Evolutionary conservation across 2,113 vertebrate species (phyloP).

Genomic region (Morone chrysops): DNA sequence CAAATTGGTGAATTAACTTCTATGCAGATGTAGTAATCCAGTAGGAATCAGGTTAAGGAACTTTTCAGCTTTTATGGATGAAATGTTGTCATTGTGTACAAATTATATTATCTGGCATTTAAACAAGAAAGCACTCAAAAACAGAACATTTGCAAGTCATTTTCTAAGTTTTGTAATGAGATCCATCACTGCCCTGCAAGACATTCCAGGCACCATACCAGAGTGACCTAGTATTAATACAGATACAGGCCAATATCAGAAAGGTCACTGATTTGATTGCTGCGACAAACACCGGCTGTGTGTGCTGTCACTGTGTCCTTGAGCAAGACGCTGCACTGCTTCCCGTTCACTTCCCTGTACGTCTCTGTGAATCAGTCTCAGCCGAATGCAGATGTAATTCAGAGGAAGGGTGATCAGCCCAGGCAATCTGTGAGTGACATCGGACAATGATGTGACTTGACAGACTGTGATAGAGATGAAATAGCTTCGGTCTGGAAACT

Average conservation of each 20-base stretch:
- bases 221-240: constrained; percentile 7
- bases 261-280: constrained; percentile 30
- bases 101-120: not conserved
- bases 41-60: no score
- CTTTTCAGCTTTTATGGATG: no score
- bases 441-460: constrained; percentile 13
- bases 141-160: not conserved
- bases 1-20: no score
- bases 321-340: not conserved
- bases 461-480: constrained; percentile 27
- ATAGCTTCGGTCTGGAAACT: constrained; percentile 1
- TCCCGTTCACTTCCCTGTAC: not conserved
- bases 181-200: not conserved
- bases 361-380: constrained; percentile 15
- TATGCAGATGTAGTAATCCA: no score
- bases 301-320: constrained; percentile 28
- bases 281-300: not conserved
- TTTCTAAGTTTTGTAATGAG: not conserved
- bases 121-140: not conserved
- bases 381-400: not conserved
- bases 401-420: not conserved
- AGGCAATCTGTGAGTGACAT: constrained; percentile 4
- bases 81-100: no score
- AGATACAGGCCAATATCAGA: not conserved
- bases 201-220: not conserved